Conservation (phyloP, 2,888 invertebrate genomes). For the Tachystola acroxantha region DNA sequence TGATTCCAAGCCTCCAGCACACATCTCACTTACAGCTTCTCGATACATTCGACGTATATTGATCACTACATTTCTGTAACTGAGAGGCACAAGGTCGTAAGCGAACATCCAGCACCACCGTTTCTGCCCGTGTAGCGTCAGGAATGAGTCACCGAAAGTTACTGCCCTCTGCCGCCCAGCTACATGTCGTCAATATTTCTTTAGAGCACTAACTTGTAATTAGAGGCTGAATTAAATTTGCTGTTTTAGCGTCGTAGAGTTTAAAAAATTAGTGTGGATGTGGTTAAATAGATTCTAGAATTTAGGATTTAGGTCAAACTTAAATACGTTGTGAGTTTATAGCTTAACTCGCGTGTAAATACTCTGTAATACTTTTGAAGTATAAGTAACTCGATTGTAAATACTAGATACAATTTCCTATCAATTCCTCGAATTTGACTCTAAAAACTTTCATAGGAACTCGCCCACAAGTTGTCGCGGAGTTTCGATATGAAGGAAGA, state of each 20-base stretch:
- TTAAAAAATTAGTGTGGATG: conserved; percentile 65
- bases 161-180: conserved; percentile 72
- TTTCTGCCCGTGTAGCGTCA: conserved; percentile 16
- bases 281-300: conserved; percentile 47
- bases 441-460: conserved; percentile 78
- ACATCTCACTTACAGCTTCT: conserved; percentile 77
- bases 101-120: conserved; percentile 22
- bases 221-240: conserved; percentile 70
- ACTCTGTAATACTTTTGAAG: neutral
- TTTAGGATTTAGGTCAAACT: conserved; percentile 38
- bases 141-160: conserved; percentile 36
- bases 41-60: conserved; percentile 66
- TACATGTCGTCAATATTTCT: conserved; percentile 54
- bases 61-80: conserved; percentile 67
- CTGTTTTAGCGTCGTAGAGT: conserved; percentile 69
- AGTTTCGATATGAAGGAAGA: conserved; percentile 95
- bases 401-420: neutral
- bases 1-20: conserved; percentile 75
- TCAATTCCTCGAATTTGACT: neutral
- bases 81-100: conserved; percentile 71
- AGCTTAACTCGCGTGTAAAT: conserved; percentile 12
- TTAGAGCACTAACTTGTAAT: conserved; percentile 65
- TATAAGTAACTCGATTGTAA: neutral
- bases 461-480: conserved; percentile 91
- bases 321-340: conserved; percentile 11